phyloP scores from a whole-genome alignment of 1,140 invertebrate species.

The Calephelis nemesis region DNA sequence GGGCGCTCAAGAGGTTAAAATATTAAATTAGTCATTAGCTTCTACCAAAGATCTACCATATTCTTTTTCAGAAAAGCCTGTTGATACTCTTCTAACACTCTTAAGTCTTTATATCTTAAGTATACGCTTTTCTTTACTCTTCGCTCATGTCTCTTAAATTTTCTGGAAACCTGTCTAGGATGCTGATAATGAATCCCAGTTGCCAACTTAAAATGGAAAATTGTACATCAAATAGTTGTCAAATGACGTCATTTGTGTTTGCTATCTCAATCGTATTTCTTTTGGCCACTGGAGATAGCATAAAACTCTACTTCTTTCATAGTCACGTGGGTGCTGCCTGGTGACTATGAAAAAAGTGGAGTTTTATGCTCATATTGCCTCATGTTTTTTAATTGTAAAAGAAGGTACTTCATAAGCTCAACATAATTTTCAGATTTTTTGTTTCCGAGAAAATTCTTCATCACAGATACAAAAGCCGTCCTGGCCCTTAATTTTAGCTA shows the following conservation, averaged over 20 bases:
- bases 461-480: not conserved
- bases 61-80: constrained; percentile 48
- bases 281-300: no score
- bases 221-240: no score
- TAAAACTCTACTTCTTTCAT: no score
- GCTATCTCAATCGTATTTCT: no score
- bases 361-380: no score
- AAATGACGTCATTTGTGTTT: no score
- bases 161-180: constrained; percentile 47
- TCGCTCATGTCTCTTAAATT: constrained; percentile 46
- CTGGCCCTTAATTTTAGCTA: not conserved
- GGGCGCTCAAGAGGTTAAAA: no score
- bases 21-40: not conserved
- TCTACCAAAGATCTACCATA: constrained; percentile 36
- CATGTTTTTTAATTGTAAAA: no score
- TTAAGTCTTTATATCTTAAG: constrained; percentile 62
- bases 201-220: no score
- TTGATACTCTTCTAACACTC: constrained; percentile 50
- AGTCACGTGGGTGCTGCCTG: no score
- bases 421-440: constrained; percentile 32
- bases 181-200: no score
- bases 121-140: constrained; percentile 55
- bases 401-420: not conserved
- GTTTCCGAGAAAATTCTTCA: constrained; percentile 13
- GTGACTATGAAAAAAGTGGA: no score